Evolutionary conservation across 2,888 invertebrate species (phyloP), one percentile per base, ranked within the genome.

Genomic region (Dascillus cervinus): DNA sequence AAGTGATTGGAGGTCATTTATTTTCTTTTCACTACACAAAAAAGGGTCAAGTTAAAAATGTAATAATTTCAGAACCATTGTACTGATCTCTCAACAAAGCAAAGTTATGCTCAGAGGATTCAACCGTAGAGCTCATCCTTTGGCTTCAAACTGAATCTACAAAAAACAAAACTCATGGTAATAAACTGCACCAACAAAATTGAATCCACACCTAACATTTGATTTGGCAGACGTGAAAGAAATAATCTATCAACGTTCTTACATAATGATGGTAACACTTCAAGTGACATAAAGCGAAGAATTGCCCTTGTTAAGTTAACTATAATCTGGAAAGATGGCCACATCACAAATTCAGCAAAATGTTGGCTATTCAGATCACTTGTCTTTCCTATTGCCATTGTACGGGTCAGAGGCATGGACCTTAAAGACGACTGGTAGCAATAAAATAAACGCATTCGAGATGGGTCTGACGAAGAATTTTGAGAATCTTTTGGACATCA

Each of bases 161-260:
- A 27, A 27, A 27, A 27, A 19, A 17, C n/a, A n/a, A 17, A 27
- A 27, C 19, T 27, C 11, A 19, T 27, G 27, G 12, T 27, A n/a
- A n/a, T n/a, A n/a, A n/a, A n/a, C n/a, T n/a, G n/a, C n/a, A n/a
- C n/a, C n/a, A n/a, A n/a, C n/a, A n/a, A n/a, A n/a, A n/a, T n/a
- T n/a, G n/a, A n/a, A n/a, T n/a, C n/a, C n/a, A n/a, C n/a, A n/a
- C n/a, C n/a, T n/a, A n/a, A n/a, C n/a, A n/a, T n/a, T n/a, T n/a
- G n/a, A n/a, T n/a, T n/a, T 22, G 10, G 22, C n/a, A 22, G 10
- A 22, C 15, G 27, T 27, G 3, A 27, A 27, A 15, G 27, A 19
- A 15, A 19, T 27, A 27, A 13, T 27, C 12, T 19, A 27, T 27
- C 19, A 19, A n/a, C n/a, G n/a, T n/a, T n/a, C n/a, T n/a, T n/a